Evolutionary conservation across 2,888 invertebrate species (phyloP), one percentile per base, ranked within the genome.

Genomic region (Leucania comma): DNA sequence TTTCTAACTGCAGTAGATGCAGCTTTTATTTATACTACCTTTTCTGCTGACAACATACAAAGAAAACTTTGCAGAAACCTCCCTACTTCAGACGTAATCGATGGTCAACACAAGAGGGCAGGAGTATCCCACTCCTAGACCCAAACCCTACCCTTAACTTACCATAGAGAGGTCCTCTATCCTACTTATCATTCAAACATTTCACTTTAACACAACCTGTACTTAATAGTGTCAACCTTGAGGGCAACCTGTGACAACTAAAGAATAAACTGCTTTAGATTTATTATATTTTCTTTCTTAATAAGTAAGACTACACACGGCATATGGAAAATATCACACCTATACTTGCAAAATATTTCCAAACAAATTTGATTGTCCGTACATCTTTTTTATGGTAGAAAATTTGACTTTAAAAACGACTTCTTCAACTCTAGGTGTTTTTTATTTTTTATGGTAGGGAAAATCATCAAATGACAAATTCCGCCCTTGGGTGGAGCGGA

Each of bases 101-200:
- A 77, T 81, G 81, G 80, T 73, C 76, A 81, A 69, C 71, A 62
- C 12, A 69, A 83, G 82, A 81, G 76, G 73, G 58, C 54, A 68
- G 51, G 24, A 82, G 75, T 71, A 68, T 69, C 64, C 69, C 53
- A 62, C 76, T 71, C 32, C 53, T 57, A 62, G 59, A 66, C 65
- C 76, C 69, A n/a, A 74, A 81, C 65, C 72, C 66, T 29, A 68
- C 72, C 75, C 72, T 75, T 73, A 67, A 53, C 75, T 79, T 61
- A 71, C 81, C 72, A 77, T 65, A 50, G 60, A 76, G 82, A 63
- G 73, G 75, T 58, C 66, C 82, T 83, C 70, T 63, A 77, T 75
- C 83, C 83, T 77, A 81, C 83, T 83, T 83, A 70, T 70, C 80
- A 83, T 83, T 83, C 83, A 83, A 81, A 81, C 72, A 83, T 79